phyloP scores from a whole-genome alignment of 1,140 invertebrate genomes.

The Riptortus pedestris region DNA sequence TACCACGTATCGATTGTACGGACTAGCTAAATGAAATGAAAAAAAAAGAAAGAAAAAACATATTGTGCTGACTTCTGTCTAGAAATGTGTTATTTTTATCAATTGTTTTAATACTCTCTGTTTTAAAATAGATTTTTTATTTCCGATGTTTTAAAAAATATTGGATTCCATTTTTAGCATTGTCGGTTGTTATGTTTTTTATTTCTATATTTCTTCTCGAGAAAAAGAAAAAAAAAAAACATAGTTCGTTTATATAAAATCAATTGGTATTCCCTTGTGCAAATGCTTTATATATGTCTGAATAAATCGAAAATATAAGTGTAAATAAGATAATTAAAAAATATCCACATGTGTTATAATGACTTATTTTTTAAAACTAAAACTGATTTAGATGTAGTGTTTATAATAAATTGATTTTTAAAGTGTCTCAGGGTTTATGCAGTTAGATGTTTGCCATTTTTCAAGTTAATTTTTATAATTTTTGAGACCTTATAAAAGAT shows the following conservation, averaged over 20 bases:
- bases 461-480: constrained; percentile 19
- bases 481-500: constrained; percentile 15
- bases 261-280: constrained; percentile 28
- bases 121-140: constrained; percentile 13
- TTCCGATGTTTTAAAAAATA: constrained; percentile 10
- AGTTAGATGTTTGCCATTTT: constrained; percentile 26
- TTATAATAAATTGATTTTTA: constrained; percentile 30
- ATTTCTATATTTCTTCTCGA: constrained; percentile 1
- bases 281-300: constrained; percentile 30
- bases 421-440: constrained; percentile 30
- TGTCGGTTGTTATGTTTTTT: constrained; percentile 13
- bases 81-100: constrained; percentile 14
- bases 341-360: constrained; percentile 29
- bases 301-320: constrained; percentile 27
- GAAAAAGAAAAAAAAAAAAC: no score
- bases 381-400: constrained; percentile 29
- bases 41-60: constrained; percentile 19
- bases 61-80: constrained; percentile 12
- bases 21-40: constrained; percentile 14
- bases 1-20: constrained; percentile 18
- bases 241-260: constrained; percentile 19
- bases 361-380: constrained; percentile 30
- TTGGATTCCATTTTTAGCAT: constrained; percentile 12
- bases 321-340: constrained; percentile 29
- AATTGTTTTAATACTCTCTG: constrained; percentile 23